A percentile compares a stretch with the other conserved stretches of the same genome.
Conservation (phyloP, 1,140 invertebrate species). For the Dendrolimus punctatus region DNA sequence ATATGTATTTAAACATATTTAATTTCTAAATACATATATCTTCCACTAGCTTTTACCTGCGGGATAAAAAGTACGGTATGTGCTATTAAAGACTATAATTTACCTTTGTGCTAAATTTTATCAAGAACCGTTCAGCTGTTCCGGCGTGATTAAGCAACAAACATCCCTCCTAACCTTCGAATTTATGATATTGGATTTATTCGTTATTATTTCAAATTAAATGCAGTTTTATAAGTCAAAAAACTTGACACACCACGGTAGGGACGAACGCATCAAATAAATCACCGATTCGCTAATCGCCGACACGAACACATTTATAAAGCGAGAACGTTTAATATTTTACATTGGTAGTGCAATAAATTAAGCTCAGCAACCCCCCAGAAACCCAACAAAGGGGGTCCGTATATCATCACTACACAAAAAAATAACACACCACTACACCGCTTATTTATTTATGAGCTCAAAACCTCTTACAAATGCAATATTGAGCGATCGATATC, state of each 20-base stretch:
- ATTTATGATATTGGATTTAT: no score
- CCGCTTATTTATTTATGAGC: constrained; percentile 67
- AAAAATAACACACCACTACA: constrained; percentile 58
- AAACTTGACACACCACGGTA: constrained; percentile 3
- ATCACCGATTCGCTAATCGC: constrained; percentile 13
- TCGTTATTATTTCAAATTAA: no score
- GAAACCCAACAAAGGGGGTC: constrained; percentile 42
- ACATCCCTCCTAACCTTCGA: no score
- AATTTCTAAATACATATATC: no score
- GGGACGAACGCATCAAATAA: constrained; percentile 3
- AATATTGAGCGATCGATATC: constrained; percentile 65
- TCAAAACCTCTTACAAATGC: constrained; percentile 56
- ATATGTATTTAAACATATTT: no score
- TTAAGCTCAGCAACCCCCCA: constrained; percentile 35
- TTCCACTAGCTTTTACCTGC: no score
- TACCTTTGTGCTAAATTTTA: no score
- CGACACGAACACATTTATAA: constrained; percentile 17
- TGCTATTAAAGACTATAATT: no score
- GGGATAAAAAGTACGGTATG: no score
- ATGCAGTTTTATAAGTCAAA: constrained; percentile 4
- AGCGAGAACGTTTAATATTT: constrained; percentile 16
- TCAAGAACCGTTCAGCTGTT: no score
- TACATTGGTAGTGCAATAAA: constrained; percentile 20
- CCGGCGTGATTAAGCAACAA: no score
- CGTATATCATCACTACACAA: constrained; percentile 49